These are phyloP conservation scores for Homarus americanus DNA, from an alignment of 1,140 invertebrate species.

Conservation along the genomic window DNA sequence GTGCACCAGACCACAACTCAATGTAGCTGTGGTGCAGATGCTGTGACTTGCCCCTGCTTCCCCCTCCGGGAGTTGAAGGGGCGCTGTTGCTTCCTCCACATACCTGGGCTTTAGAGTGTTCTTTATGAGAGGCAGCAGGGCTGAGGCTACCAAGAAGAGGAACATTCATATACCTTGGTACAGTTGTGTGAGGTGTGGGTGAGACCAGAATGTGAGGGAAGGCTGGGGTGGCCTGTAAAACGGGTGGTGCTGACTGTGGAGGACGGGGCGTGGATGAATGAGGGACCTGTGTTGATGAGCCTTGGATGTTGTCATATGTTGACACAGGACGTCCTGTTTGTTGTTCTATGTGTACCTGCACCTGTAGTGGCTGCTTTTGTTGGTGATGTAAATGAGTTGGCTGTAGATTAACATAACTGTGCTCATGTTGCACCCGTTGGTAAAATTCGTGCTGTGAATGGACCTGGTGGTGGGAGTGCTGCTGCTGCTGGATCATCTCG, in stretches of 20 bases:
- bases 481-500: background rate
- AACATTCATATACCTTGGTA: slow-evolving; percentile 55
- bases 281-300: background rate
- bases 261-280: background rate
- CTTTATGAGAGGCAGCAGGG: background rate
- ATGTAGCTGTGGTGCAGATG: slow-evolving; percentile 62
- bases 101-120: background rate
- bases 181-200: background rate
- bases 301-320: slow-evolving; percentile 31
- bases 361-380: background rate
- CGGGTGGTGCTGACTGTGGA: background rate
- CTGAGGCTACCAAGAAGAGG: background rate
- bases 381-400: background rate
- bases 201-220: background rate
- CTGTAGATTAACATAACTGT: slow-evolving; percentile 44
- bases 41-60: background rate
- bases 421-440: background rate
- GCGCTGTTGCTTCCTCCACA: slow-evolving; percentile 29
- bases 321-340: background rate
- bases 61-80: slow-evolving; percentile 48
- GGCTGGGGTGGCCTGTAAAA: background rate
- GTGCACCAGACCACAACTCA: slow-evolving; percentile 60
- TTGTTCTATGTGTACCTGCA: no score
- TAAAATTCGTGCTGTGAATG: background rate
- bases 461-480: background rate